Percentiles rank a stretch among this genome's conserved stretches.
Evolutionary conservation across 2,797 vertebrate species (phyloP).

Genomic region (Leuciscus waleckii): DNA sequence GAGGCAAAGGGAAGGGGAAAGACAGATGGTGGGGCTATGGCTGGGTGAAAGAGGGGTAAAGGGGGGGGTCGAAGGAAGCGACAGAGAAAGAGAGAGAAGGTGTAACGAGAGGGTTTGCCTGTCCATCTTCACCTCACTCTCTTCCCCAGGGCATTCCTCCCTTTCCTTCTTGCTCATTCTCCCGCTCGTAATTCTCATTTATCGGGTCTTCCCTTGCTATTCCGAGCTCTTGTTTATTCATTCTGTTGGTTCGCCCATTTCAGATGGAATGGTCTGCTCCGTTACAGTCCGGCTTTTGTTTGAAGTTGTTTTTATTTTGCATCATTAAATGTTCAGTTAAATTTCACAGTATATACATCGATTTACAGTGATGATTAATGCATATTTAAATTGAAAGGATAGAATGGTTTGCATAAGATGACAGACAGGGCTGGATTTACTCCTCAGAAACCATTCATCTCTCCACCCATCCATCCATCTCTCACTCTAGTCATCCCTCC

Average conservation of each 20-base stretch:
- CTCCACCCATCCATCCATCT: conserved; percentile 43
- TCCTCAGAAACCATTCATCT: background rate
- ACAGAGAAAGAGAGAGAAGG: conserved; percentile 39
- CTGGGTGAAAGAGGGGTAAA: conserved; percentile 29
- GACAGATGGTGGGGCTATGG: conserved; percentile 46
- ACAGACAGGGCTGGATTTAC: conserved; percentile 21
- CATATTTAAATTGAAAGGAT: conserved; percentile 9
- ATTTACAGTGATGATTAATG: conserved; percentile 10
- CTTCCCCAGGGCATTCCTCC: conserved; percentile 48
- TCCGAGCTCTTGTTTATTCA: conserved; percentile 51
- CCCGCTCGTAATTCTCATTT: conserved; percentile 47
- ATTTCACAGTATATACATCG: conserved; percentile 12
- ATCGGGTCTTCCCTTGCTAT: conserved; percentile 47
- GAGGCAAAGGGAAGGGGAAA: conserved; percentile 26
- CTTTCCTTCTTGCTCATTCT: conserved; percentile 48
- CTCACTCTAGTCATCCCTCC: conserved; percentile 65
- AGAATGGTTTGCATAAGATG: conserved; percentile 32
- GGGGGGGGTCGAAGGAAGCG: conserved; percentile 22
- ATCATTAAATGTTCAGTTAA: background rate
- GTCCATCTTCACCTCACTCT: conserved; percentile 44
- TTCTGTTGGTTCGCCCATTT: conserved; percentile 31
- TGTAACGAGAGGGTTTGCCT: conserved; percentile 61
- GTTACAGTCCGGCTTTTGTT: conserved; percentile 26
- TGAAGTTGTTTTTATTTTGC: background rate
- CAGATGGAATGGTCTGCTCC: background rate